These are phyloP conservation scores for Cyrtorhinus lividipennis DNA, from an alignment of 1,140 invertebrate genomes.

Conservation along the genomic window DNA sequence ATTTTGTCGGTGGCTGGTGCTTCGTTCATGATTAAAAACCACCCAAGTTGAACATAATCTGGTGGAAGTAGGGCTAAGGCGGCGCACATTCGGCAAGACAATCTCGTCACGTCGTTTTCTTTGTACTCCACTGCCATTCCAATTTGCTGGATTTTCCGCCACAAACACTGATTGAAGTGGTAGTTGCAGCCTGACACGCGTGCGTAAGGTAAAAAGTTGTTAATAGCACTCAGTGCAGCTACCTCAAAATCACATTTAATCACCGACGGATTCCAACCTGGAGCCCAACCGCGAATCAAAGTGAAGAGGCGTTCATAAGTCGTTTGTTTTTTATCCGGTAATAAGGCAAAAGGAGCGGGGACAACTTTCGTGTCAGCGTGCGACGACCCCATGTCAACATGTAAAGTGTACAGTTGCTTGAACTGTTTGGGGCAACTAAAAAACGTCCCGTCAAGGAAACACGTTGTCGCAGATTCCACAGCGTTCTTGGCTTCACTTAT, in stretches of 20 bases:
- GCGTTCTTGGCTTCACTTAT: not conserved
- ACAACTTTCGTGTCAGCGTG: not conserved
- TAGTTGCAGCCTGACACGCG: not conserved
- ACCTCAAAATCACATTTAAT: not conserved
- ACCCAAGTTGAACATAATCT: not conserved
- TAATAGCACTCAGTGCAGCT: not conserved
- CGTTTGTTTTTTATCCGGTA: not conserved
- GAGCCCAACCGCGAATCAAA: not conserved
- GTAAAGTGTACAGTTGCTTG: not conserved
- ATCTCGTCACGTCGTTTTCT: not conserved
- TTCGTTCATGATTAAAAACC: not conserved
- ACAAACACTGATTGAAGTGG: not conserved
- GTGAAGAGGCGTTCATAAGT: not conserved
- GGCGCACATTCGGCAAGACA: not conserved
- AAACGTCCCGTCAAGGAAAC: not conserved
- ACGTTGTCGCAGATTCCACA: not conserved
- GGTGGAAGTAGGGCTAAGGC: not conserved
- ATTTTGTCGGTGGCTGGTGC: not conserved
- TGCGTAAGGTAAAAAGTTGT: not conserved
- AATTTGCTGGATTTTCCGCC: not conserved
- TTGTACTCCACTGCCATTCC: not conserved
- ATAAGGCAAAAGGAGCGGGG: too few species aligned
- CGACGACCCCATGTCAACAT: not conserved
- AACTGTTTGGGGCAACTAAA: not conserved
- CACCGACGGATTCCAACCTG: not conserved